Percentiles rank a stretch among this genome's conserved stretches.
Evolutionary conservation across 2,113 vertebrate genomes (phyloP).

Genomic region (Callithrix jacchus): DNA sequence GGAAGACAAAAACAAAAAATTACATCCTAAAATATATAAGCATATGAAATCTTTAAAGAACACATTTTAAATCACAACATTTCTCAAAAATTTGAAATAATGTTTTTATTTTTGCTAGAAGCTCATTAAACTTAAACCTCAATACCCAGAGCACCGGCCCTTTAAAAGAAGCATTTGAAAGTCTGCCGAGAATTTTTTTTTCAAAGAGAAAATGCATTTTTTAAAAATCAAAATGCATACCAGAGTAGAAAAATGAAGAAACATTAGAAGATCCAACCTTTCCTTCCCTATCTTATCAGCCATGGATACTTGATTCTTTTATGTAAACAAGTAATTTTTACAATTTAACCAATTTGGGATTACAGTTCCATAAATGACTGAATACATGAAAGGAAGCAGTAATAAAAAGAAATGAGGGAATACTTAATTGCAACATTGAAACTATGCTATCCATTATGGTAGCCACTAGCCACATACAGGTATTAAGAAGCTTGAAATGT

Average conservation of each 20-base stretch:
- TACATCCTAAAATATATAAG: conserved; percentile 15
- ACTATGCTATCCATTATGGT: not conserved
- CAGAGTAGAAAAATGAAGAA: not conserved
- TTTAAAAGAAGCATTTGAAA: conserved; percentile 45
- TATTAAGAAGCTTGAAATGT: not conserved
- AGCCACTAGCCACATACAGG: not conserved
- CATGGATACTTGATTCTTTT: not conserved
- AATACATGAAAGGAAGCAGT: not conserved
- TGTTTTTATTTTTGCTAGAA: conserved; percentile 31
- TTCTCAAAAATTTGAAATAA: not conserved
- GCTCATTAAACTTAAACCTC: not conserved
- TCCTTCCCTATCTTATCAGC: not conserved
- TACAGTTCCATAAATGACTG: not conserved
- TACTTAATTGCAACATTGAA: not conserved
- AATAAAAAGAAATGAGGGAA: not conserved
- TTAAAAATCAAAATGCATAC: conserved; percentile 32
- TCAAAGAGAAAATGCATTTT: conserved; percentile 43
- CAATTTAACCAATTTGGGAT: not conserved
- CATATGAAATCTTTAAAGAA: not conserved
- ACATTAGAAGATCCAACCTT: not conserved
- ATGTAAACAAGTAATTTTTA: not conserved
- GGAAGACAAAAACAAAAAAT: conserved; percentile 27
- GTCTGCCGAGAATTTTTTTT: conserved; percentile 26
- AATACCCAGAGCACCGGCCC: not conserved
- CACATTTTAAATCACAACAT: conserved; percentile 19